Base-by-base conservation (phyloP, 2,113 vertebrate genomes). In the Phocoena phocoena region DNA sequence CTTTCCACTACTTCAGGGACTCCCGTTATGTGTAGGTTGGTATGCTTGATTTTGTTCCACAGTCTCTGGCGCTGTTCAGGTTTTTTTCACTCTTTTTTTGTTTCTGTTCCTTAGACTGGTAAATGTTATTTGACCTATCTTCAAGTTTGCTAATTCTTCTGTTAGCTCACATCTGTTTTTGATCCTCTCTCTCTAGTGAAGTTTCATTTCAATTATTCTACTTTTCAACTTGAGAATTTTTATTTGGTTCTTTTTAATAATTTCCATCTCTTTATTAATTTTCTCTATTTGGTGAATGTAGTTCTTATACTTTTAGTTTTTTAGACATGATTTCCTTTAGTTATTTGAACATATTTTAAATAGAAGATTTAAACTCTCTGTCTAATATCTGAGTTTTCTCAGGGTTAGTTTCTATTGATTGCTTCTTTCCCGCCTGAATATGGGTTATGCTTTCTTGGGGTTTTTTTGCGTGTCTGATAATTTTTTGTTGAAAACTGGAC, bases 321-420 rank as follows among this genome's bases (percentile, higher is more conserved):
- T 81, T 65, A 58, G 41, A 71, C 21, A 71, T 91, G 20, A 12
- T 86, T 95, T 76, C 55, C 23, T 21, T 92, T 86, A 53, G 90
- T 90, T 89, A 60, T 97, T 74, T 68, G 21, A 90, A 82, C 10
- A 47, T 44, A 25, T 86, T 81, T 93, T 82, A 83, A 89, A 68
- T 47, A 79, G 36, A 3, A 79, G 28, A 68, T 28, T 87, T 58
- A 88, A 89, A 50, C 47, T 81, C n/a, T 77, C 41, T 62, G 47
- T 28, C 31, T 76, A n/a, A 55, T 58, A 36, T 70, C 62, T 91
- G 44, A 20, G 25, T 33, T 92, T 91, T 92, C 53, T 83, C 8
- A 50, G 36, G 38, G 10, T 50, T 84, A 47, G 17, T 88, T 55
- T 84, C 26, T 71, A 14, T 81, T 88, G 76, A 74, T 92, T 58